phyloP scores from a whole-genome alignment of 2,113 vertebrate genomes.

The Ophthalmotilapia sp. region DNA sequence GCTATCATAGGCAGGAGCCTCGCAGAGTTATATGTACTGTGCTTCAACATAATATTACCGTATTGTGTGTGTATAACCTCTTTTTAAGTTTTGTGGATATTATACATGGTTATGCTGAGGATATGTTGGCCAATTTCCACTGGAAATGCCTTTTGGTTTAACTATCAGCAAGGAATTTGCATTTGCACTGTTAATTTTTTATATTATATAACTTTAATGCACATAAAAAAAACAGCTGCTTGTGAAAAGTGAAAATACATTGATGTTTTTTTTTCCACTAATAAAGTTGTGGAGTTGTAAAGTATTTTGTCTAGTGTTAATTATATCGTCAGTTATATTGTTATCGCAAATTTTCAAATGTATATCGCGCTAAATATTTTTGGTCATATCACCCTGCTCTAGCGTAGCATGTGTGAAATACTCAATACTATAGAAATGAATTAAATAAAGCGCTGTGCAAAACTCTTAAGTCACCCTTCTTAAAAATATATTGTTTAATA shows the following conservation, averaged over 20 bases:
- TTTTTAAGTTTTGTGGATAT: not conserved
- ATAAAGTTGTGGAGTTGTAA: not conserved
- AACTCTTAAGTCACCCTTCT: not conserved
- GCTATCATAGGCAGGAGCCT: not conserved
- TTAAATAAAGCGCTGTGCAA: not conserved
- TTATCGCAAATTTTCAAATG: not conserved
- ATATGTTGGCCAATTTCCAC: not conserved
- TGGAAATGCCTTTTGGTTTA: not conserved
- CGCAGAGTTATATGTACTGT: rapidly evolving
- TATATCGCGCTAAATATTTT: not conserved
- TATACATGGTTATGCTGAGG: not conserved
- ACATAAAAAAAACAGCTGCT: not conserved
- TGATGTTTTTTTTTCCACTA: not conserved
- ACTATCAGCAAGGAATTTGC: not conserved
- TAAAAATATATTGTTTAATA: not conserved
- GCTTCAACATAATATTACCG: not conserved
- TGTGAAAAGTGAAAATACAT: not conserved
- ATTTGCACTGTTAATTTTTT: not conserved
- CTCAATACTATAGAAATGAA: not conserved
- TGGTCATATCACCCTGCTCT: not conserved
- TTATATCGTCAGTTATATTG: not conserved
- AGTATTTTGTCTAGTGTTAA: not conserved
- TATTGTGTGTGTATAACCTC: not conserved
- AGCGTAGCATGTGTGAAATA: not conserved
- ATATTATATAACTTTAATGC: not conserved